A percentile compares a stretch with the other conserved stretches of the same genome.
These are phyloP conservation scores for Drosophila paramelanica DNA, from an alignment of 2,888 invertebrate genomes.

Conservation along the genomic window DNA sequence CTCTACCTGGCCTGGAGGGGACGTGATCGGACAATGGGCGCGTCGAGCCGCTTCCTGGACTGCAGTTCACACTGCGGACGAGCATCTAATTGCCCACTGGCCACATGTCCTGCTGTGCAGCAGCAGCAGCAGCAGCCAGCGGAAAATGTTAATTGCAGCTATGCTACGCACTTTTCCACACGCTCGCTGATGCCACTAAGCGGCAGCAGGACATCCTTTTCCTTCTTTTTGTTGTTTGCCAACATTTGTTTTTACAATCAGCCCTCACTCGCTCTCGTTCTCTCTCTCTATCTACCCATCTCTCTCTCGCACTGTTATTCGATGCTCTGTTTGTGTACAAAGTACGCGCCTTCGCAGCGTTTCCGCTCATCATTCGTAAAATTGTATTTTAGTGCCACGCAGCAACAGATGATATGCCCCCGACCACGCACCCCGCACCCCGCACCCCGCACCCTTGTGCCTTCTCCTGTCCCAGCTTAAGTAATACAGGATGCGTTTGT, in stretches of 20 bases:
- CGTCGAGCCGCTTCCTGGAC: constrained; percentile 59
- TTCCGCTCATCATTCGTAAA: constrained; percentile 58
- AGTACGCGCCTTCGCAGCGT: constrained; percentile 68
- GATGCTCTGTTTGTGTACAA: constrained; percentile 65
- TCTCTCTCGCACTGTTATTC: constrained; percentile 17
- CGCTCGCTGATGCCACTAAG: constrained; percentile 18
- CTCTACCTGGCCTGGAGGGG: constrained; percentile 13
- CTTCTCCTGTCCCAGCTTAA: constrained; percentile 29
- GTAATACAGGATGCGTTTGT: constrained; percentile 53
- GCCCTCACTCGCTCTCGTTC: constrained; percentile 6
- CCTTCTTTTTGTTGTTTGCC: constrained; percentile 71
- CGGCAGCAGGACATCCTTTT: constrained; percentile 74
- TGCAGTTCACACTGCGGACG: constrained; percentile 66
- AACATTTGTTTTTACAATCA: constrained; percentile 64
- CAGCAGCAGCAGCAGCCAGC: constrained; percentile 7
- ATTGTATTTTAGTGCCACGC: constrained; percentile 30
- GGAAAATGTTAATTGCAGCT: constrained; percentile 59
- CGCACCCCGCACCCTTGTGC: not conserved
- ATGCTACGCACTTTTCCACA: constrained; percentile 59
- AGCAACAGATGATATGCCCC: constrained; percentile 52
- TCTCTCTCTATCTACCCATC: constrained; percentile 3
- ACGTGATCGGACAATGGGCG: constrained; percentile 65
- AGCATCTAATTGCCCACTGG: constrained; percentile 72
- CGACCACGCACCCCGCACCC: not conserved
- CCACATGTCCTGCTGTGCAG: constrained; percentile 72